Percentiles rank a stretch among this genome's conserved stretches.
These are phyloP conservation scores for Sinopyrophorus schimmeli DNA, from an alignment of 2,888 invertebrate genomes.

Conservation along the genomic window DNA sequence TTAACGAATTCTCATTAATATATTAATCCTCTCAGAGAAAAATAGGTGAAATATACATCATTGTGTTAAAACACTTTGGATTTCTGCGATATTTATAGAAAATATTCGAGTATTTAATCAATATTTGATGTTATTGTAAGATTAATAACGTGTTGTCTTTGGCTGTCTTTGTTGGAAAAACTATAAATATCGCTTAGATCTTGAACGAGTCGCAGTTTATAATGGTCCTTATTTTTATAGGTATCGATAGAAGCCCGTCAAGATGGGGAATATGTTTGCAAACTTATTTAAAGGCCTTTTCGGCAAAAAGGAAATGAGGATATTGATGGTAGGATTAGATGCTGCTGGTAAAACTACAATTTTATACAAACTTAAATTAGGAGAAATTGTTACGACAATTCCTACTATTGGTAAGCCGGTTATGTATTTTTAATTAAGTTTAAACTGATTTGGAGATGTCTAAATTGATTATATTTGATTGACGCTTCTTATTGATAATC, in stretches of 20 bases:
- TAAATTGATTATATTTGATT: too few species aligned
- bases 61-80: too few species aligned
- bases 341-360: constrained; percentile 99
- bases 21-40: not conserved
- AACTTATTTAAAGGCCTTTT: constrained; percentile 99
- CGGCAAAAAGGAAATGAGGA: constrained; percentile 99
- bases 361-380: constrained; percentile 99
- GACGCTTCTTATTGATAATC: too few species aligned
- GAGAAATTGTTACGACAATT: constrained; percentile 99
- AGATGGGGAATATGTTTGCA: constrained; percentile 97
- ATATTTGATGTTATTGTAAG: constrained; percentile 50
- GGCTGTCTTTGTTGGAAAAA: constrained; percentile 44
- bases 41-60: constrained; percentile 10
- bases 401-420: constrained; percentile 95
- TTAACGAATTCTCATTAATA: constrained; percentile 4
- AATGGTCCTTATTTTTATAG: constrained; percentile 36
- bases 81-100: too few species aligned
- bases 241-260: constrained; percentile 58
- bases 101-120: constrained; percentile 40
- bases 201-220: constrained; percentile 31
- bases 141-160: constrained; percentile 46
- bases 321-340: constrained; percentile 99
- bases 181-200: constrained; percentile 16
- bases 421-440: too few species aligned
- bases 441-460: too few species aligned